These are phyloP conservation scores for Channa maculata DNA, from an alignment of 2,113 vertebrate genomes.

Conservation along the genomic window DNA sequence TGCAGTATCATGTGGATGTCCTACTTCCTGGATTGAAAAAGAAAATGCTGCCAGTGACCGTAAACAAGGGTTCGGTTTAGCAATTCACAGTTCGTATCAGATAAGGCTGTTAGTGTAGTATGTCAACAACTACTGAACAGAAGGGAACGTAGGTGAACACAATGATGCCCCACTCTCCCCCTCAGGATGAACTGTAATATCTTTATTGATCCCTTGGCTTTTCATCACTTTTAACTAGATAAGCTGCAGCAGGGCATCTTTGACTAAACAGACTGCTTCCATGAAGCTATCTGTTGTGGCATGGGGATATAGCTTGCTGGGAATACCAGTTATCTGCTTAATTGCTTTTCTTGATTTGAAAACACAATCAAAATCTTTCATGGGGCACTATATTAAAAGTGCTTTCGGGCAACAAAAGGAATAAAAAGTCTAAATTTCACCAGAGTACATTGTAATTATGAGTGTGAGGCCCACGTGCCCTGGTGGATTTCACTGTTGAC, in stretches of 20 bases:
- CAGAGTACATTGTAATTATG: conserved; percentile 21
- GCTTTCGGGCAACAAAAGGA: conserved; percentile 10
- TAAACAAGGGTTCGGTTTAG: not conserved
- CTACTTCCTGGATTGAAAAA: not conserved
- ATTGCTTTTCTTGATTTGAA: conserved; percentile 34
- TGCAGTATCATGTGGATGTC: not conserved
- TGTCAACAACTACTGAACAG: not conserved
- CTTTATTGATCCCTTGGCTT: not conserved
- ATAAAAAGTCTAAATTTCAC: conserved; percentile 26
- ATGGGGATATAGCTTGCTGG: conserved; percentile 4
- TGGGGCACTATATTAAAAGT: conserved; percentile 13
- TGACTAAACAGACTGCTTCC: conserved; percentile 1
- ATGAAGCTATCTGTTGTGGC: conserved; percentile 21
- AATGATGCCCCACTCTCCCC: too few species aligned
- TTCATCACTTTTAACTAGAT: conserved; percentile 3
- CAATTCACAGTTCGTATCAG: not conserved
- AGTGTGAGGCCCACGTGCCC: conserved; percentile 1
- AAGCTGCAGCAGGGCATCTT: conserved; percentile 2
- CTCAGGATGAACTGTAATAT: not conserved
- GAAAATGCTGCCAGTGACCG: not conserved
- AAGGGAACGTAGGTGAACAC: too few species aligned
- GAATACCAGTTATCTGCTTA: conserved; percentile 13
- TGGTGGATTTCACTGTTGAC: conserved; percentile 35
- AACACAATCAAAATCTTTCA: conserved; percentile 33
- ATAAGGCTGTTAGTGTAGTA: not conserved